phyloP scores from a whole-genome alignment of 2,888 invertebrate genomes.

The Mimumesa dahlbomi region DNA sequence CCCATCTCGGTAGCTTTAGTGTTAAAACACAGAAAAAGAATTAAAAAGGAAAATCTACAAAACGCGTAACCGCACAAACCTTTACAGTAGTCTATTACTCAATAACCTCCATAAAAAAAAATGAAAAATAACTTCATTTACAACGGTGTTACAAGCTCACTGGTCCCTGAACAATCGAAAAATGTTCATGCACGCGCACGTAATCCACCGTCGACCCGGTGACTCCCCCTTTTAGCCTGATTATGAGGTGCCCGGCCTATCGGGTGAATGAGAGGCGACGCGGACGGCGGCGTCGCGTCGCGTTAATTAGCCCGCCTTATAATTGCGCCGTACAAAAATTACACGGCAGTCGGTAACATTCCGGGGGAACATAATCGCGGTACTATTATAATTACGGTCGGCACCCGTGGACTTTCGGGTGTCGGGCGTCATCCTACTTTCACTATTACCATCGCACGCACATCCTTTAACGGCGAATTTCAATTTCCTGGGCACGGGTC shows the following conservation, averaged over 20 bases:
- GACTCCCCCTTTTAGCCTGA: background rate
- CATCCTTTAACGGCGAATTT: constrained; percentile 47
- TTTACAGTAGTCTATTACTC: too few relatives aligned
- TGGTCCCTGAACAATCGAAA: too few relatives aligned
- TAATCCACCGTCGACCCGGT: too few relatives aligned
- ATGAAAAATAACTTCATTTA: too few relatives aligned
- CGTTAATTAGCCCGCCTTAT: constrained; percentile 53
- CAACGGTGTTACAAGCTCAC: too few relatives aligned
- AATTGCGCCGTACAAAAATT: constrained; percentile 38
- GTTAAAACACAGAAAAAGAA: too few relatives aligned
- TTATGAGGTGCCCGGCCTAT: constrained; percentile 18
- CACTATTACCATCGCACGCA: constrained; percentile 7
- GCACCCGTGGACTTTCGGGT: background rate
- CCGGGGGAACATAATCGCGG: background rate
- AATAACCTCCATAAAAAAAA: too few relatives aligned
- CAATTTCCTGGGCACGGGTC: constrained; percentile 62
- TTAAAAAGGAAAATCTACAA: too few relatives aligned
- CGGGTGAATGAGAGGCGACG: constrained; percentile 4
- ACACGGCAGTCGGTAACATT: background rate
- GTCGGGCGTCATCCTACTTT: background rate
- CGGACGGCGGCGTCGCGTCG: too few relatives aligned
- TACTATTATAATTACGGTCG: background rate
- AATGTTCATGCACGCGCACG: background rate
- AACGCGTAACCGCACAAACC: too few relatives aligned
- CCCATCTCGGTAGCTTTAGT: too few relatives aligned